Conservation (phyloP, 2,888 invertebrate genomes). For the Heliconius sara region DNA sequence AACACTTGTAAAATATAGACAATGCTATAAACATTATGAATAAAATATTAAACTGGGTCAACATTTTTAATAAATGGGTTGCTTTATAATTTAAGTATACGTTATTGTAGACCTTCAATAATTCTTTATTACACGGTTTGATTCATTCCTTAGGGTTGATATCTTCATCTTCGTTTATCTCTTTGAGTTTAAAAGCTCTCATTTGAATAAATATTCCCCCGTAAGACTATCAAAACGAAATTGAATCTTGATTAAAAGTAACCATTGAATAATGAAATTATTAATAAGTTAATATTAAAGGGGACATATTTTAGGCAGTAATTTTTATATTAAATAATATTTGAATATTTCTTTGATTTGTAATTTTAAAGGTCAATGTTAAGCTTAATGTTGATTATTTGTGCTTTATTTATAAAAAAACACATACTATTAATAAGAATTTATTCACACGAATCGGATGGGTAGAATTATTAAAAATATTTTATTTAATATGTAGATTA, state of each 20-base stretch:
- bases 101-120: slow-evolving; percentile 10
- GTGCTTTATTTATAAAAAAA: neutral
- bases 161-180: slow-evolving; percentile 28
- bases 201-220: slow-evolving; percentile 31
- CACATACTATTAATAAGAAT: neutral
- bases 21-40: neutral
- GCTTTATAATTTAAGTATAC: slow-evolving; percentile 1
- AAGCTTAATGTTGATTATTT: neutral
- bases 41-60: neutral
- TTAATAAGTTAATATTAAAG: neutral
- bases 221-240: slow-evolving; percentile 22
- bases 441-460: neutral
- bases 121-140: slow-evolving; percentile 22
- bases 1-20: neutral
- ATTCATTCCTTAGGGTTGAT: slow-evolving; percentile 29
- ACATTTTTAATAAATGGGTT: neutral
- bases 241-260: slow-evolving; percentile 31
- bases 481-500: neutral
- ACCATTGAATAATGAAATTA: slow-evolving; percentile 20
- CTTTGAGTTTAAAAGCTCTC: slow-evolving; percentile 30
- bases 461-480: neutral
- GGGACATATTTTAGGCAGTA: neutral
- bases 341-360: neutral
- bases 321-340: neutral
- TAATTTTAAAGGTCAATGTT: neutral